Evolutionary conservation across 2,797 vertebrate genomes (phyloP).

Genomic region (Bucorvus abyssinicus): DNA sequence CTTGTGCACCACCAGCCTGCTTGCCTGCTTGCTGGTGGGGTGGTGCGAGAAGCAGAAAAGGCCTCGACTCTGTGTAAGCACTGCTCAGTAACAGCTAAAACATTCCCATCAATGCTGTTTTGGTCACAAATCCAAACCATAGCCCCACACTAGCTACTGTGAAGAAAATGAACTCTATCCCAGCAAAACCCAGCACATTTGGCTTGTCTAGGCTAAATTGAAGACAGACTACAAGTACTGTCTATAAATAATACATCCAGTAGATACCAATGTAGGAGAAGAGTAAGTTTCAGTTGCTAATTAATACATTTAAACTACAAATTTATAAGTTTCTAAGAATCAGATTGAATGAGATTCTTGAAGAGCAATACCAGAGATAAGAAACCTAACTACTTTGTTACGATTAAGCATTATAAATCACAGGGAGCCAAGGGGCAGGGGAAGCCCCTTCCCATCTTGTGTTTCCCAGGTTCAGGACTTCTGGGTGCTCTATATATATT

Average conservation of each 20-base stretch:
- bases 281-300: background rate
- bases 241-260: background rate
- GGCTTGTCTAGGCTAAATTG: background rate
- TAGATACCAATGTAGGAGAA: background rate
- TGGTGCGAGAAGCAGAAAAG: too few species aligned
- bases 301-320: background rate
- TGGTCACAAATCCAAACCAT: too few species aligned
- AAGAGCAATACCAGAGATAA: background rate
- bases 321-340: background rate
- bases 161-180: too few species aligned
- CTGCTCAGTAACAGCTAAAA: too few species aligned
- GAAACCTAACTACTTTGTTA: background rate
- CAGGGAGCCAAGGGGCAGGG: background rate
- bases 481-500: background rate
- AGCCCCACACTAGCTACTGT: too few species aligned
- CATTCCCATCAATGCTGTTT: too few species aligned
- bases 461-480: background rate
- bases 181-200: too few species aligned
- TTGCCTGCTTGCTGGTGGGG: too few species aligned
- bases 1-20: too few species aligned
- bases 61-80: too few species aligned
- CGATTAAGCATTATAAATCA: background rate
- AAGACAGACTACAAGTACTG: background rate
- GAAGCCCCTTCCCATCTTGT: background rate
- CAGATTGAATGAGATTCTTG: background rate